Evolutionary conservation across 2,113 vertebrate genomes (phyloP), one percentile per base, ranked within the genome.

Genomic region (Nothoprocta pentlandii): DNA sequence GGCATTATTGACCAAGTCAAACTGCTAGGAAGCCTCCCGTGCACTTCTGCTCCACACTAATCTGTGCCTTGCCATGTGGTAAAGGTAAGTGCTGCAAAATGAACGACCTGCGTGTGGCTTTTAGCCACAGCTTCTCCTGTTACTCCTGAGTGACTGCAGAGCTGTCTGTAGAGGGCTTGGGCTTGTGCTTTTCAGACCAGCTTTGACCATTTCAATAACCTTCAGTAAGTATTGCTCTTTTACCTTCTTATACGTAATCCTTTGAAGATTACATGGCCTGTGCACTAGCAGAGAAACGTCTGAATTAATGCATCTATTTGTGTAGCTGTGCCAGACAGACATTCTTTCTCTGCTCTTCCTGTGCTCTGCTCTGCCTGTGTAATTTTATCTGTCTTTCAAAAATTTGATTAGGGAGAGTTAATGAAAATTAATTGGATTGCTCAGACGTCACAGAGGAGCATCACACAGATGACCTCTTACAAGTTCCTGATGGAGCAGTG

Each of bases 401-500:
- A 95, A 97, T 95, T 93, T 36, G 93, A 61, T 97, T 95, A 95
- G 91, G 59, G 17, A 46, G 32, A 87, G 56, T 61, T 96, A 87
- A 96, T 78, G 91, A 96, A 93, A 97, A 96, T 90, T 80, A 96
- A 97, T 92, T 93, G 63, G 90, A 85, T 96, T 92, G 93, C 20
- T 92, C 67, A 87, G 90, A 91, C 63, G 94, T 76, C 59, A 82
- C 19, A 87, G 22, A 86, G 28, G 84, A 91, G 87, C 22, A 77
- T 23, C 41, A 83, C 41, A 51, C 1, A 80, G 56, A 90, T 67
- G 80, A 73, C 25, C 25, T 79, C 81, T 14, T 80, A 54, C 23
- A 59, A 79, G 53, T 69, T 80, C 69, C 84, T 11, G 51, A 71
- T 0, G 2, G 56, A 91, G 46, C 30, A 86, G 54, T 8, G n/a